A percentile compares a stretch with the other conserved stretches of the same genome.
phyloP scores from a whole-genome alignment of 2,113 vertebrate genomes.

The Artemisiospiza belli region DNA sequence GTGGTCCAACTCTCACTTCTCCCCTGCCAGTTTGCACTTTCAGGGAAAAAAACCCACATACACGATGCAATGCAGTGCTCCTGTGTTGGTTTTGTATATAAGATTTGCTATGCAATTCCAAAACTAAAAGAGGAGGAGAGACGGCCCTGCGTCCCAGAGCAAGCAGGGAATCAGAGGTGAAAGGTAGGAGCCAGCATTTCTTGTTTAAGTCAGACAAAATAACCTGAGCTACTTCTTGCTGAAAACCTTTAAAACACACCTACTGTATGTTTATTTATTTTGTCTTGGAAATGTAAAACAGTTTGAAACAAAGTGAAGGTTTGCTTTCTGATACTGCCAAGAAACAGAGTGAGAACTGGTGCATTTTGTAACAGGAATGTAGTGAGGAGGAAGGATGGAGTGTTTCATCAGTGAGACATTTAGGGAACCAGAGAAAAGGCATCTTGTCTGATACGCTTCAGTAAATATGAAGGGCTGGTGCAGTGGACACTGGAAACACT shows the following conservation, averaged over 20 bases:
- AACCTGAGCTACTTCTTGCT: background rate
- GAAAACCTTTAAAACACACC: background rate
- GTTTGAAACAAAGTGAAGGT: constrained; percentile 37
- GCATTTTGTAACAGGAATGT: constrained; percentile 11
- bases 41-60: background rate
- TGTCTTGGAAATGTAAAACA: background rate
- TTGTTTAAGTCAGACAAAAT: constrained; percentile 18
- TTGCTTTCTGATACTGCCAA: background rate
- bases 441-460: constrained; percentile 42
- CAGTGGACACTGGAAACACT: constrained; percentile 71
- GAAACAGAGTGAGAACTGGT: background rate
- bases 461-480: constrained; percentile 79
- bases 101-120: constrained; percentile 68
- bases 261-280: constrained; percentile 11
- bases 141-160: constrained; percentile 29
- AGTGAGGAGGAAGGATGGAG: background rate
- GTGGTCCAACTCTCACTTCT: background rate
- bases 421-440: constrained; percentile 64
- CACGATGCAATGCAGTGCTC: constrained; percentile 38
- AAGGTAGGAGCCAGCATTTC: constrained; percentile 69
- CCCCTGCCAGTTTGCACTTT: background rate
- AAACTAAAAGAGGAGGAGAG: constrained; percentile 50
- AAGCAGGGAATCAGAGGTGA: constrained; percentile 43
- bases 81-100: constrained; percentile 43
- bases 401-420: constrained; percentile 5